These are phyloP conservation scores for Leptopterna dolabrata DNA, from an alignment of 2,888 invertebrate genomes.

Conservation along the genomic window DNA sequence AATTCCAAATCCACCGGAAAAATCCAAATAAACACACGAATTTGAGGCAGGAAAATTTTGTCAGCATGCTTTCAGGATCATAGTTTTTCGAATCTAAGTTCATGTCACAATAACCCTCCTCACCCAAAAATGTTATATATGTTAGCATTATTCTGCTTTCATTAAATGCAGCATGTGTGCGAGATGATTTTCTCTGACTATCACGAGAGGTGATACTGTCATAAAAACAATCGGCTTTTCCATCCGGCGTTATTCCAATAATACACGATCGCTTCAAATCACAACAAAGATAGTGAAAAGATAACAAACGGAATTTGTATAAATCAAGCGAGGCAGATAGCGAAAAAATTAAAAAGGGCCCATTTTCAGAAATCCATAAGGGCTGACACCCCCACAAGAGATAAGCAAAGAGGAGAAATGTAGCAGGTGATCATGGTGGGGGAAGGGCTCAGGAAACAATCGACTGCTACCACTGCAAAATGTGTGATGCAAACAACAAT, in stretches of 20 bases:
- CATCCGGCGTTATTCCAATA: not conserved
- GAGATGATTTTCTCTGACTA: no score
- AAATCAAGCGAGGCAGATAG: not conserved
- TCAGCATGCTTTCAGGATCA: no score
- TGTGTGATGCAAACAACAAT: not conserved
- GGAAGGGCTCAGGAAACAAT: not conserved
- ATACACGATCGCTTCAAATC: not conserved
- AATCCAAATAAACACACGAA: no score
- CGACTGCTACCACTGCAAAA: not conserved
- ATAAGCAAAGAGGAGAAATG: not conserved
- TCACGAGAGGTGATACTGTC: no score
- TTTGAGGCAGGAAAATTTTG: no score
- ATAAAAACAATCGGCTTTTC: not conserved
- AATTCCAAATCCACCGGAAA: no score
- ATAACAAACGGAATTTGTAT: not conserved
- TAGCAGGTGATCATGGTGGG: not conserved
- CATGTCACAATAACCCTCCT: no score
- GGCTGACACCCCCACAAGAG: not conserved
- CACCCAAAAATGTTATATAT: no score
- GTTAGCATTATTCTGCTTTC: no score
- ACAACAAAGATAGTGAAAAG: not conserved
- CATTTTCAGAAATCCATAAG: not conserved
- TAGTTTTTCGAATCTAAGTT: no score
- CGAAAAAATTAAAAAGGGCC: not conserved
- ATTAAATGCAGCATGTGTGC: no score